These are phyloP conservation scores for Forbesichthys papilliferus DNA, from an alignment of 2,113 vertebrate genomes.

Conservation along the genomic window DNA sequence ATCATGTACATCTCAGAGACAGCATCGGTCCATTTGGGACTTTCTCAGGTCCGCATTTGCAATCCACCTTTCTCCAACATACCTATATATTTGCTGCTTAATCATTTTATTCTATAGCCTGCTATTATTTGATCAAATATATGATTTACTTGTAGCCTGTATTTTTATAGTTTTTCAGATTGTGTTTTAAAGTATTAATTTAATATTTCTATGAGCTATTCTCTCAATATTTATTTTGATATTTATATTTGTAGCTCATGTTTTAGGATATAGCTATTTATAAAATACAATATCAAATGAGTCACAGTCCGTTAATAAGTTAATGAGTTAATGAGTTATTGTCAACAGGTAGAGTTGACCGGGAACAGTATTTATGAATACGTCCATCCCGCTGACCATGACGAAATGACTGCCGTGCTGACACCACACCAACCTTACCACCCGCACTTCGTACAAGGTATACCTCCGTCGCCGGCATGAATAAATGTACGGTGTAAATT, in stretches of 20 bases:
- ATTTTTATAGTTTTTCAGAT: neutral
- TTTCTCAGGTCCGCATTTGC: conserved; percentile 87
- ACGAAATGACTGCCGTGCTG: conserved; percentile 97
- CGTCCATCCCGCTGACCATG: conserved; percentile 96
- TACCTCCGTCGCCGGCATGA: neutral
- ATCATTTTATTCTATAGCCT: neutral
- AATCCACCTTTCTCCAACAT: neutral
- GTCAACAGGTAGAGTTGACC: conserved; percentile 98
- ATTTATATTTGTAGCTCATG: too few species aligned
- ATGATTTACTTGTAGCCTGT: too few species aligned
- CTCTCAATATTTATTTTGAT: too few species aligned
- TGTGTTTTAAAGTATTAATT: neutral
- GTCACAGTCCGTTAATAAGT: neutral
- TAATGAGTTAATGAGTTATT: conserved; percentile 49
- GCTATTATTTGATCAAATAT: too few species aligned
- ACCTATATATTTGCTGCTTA: neutral
- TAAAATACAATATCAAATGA: neutral
- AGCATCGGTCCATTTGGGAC: conserved; percentile 92
- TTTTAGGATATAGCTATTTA: too few species aligned
- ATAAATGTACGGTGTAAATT: neutral
- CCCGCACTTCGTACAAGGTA: conserved; percentile 95
- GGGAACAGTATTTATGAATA: conserved; percentile 99
- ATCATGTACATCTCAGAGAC: conserved; percentile 99
- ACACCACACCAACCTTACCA: conserved; percentile 97
- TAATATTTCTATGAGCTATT: too few species aligned